Evolutionary conservation across 1,140 invertebrate genomes (phyloP), one percentile per base, ranked within the genome.

Genomic region (Bilobella aurantiaca): DNA sequence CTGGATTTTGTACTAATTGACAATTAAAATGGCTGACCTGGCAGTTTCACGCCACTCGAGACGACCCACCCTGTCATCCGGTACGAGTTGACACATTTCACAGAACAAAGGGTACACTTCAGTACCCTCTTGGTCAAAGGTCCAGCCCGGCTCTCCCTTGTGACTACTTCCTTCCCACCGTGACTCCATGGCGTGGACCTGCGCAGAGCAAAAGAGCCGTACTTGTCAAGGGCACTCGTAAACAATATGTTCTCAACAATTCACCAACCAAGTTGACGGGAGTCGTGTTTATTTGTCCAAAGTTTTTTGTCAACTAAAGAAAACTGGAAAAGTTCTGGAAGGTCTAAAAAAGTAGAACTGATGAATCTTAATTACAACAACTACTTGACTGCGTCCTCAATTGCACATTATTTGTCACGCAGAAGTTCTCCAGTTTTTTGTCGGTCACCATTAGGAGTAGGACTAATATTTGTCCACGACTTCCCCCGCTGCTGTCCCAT

Each of bases 41-140:
- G 79, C 80, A n/a, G 79, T 79, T 75, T 82, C 80, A 49, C 79
- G 77, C 81, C 81, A 82, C 76, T 79, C 74, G 42, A 76, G 75
- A n/a, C 76, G 76, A 3, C 75, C 77, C n/a, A n/a, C n/a, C 69
- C 77, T 74, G 8, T 72, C 73, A 16, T 74, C 75, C 25, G 57
- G 30, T 29, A 72, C 69, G 3, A 82, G 74, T 68, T 81, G 37
- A 53, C 25, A 47, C 61, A 66, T 65, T 79, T 53, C 77, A 79
- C 76, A 82, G 78, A 73, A 82, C 79, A 75, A 29, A 1, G 64
- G 64, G 32, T 62, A 34, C n/a, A 31, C 31, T 12, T 37, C 59
- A 46, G 49, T 5, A 5, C 49, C 49, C 3, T 16, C 49, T 8
- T 12, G 14, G 12, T 53, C 49, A 53, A 53, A 53, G 21, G 23